phyloP scores from a whole-genome alignment of 2,797 vertebrate genomes.

The Anas acuta region DNA sequence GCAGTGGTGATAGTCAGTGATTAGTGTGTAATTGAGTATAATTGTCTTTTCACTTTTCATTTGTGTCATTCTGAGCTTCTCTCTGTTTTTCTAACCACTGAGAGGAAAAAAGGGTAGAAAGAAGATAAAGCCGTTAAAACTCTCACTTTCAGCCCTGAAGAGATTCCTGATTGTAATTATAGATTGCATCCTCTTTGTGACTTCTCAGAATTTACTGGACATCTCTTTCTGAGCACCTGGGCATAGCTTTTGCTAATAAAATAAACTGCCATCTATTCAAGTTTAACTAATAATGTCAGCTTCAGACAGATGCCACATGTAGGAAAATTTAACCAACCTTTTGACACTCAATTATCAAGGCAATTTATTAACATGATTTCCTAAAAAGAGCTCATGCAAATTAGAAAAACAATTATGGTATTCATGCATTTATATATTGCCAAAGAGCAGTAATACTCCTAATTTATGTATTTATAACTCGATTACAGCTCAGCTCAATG shows the following conservation, averaged over 20 bases:
- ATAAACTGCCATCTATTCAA: conserved; percentile 75
- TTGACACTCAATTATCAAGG: conserved; percentile 82
- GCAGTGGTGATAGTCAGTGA: conserved; percentile 91
- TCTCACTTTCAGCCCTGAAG: conserved; percentile 81
- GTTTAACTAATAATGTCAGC: conserved; percentile 80
- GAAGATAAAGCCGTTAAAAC: conserved; percentile 84
- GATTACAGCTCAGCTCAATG: conserved; percentile 56
- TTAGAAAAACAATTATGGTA: conserved; percentile 83
- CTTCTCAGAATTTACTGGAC: conserved; percentile 77
- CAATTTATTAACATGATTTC: conserved; percentile 83
- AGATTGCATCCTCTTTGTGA: conserved; percentile 81
- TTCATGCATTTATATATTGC: conserved; percentile 73
- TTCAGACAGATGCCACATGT: conserved; percentile 77
- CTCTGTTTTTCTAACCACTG: conserved; percentile 82
- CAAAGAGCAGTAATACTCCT: conserved; percentile 69
- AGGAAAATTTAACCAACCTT: conserved; percentile 81
- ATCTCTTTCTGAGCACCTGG: conserved; percentile 78
- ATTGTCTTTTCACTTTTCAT: conserved; percentile 99
- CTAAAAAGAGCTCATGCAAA: conserved; percentile 79
- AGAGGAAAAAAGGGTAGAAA: conserved; percentile 77
- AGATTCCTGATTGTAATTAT: conserved; percentile 85
- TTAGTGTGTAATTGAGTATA: conserved; percentile 99
- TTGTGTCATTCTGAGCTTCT: conserved; percentile 92
- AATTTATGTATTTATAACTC: conserved; percentile 74
- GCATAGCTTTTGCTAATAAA: conserved; percentile 77